These are phyloP conservation scores for Rhabdophis nuchalis DNA, from an alignment of 2,797 vertebrate genomes.

Conservation along the genomic window DNA sequence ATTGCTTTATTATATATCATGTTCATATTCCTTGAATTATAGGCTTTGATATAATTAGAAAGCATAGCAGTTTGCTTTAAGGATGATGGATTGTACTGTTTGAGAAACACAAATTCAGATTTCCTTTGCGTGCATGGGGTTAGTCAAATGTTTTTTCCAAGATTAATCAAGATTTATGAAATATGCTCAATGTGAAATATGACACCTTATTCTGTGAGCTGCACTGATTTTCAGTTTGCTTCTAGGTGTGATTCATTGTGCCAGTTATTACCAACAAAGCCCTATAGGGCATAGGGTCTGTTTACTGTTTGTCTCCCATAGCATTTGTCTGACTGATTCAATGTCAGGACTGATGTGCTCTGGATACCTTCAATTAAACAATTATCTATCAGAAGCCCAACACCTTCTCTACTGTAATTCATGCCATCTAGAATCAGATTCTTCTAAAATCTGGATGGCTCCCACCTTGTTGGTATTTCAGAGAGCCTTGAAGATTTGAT, in stretches of 20 bases:
- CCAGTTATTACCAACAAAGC: not conserved
- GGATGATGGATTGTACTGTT: not conserved
- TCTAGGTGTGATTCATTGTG: not conserved
- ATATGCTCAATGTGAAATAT: not conserved
- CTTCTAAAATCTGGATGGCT: not conserved
- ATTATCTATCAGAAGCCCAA: not conserved
- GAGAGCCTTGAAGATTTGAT: not conserved
- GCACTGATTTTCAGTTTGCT: not conserved
- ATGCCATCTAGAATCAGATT: not conserved
- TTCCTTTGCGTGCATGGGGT: not conserved
- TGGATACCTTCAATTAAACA: not conserved
- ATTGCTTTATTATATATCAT: not conserved
- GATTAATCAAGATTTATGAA: not conserved
- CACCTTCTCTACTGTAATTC: not conserved
- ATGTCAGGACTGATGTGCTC: not conserved
- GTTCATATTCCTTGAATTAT: not conserved
- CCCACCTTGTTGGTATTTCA: not conserved
- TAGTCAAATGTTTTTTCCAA: not conserved
- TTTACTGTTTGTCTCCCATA: not conserved
- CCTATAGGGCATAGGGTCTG: not conserved
- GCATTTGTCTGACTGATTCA: not conserved
- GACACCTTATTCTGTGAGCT: not conserved
- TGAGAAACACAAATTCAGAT: not conserved
- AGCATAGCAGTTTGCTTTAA: not conserved
- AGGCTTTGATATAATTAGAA: not conserved